These are phyloP conservation scores for Rhagoletis zephyria DNA, from an alignment of 1,140 invertebrate species.

Conservation along the genomic window DNA sequence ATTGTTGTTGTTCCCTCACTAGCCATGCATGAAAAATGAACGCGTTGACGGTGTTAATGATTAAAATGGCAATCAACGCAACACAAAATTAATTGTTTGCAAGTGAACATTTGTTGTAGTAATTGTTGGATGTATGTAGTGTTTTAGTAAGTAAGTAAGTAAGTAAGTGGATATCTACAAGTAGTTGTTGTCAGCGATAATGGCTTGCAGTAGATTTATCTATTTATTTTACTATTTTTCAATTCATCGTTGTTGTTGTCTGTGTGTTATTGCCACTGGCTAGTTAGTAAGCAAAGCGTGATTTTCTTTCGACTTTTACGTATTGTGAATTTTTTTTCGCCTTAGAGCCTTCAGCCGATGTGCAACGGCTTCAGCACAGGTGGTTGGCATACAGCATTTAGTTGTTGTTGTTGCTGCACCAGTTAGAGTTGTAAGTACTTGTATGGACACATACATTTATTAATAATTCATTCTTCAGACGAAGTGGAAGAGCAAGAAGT, in stretches of 20 bases:
- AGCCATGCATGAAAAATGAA: constrained; percentile 45
- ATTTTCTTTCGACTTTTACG: background rate
- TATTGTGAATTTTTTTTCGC: background rate
- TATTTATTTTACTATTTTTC: constrained; percentile 6
- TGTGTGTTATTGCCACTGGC: background rate
- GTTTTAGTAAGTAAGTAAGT: background rate
- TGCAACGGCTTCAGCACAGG: background rate
- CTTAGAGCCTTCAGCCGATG: background rate
- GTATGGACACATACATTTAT: constrained; percentile 42
- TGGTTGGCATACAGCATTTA: background rate
- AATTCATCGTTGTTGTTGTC: background rate
- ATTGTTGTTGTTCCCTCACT: background rate
- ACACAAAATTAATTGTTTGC: constrained; percentile 43
- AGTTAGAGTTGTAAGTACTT: constrained; percentile 27
- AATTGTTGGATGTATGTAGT: background rate
- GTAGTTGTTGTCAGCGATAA: constrained; percentile 5
- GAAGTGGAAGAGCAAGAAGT: background rate
- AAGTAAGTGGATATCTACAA: background rate
- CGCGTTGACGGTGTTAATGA: constrained; percentile 46
- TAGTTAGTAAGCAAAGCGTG: constrained; percentile 7
- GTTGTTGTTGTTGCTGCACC: background rate
- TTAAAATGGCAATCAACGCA: constrained; percentile 43
- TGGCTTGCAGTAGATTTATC: background rate
- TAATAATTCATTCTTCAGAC: constrained; percentile 17
- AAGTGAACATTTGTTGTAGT: constrained; percentile 40